These are phyloP conservation scores for Solea senegalensis DNA, from an alignment of 2,113 vertebrate species.

Conservation along the genomic window DNA sequence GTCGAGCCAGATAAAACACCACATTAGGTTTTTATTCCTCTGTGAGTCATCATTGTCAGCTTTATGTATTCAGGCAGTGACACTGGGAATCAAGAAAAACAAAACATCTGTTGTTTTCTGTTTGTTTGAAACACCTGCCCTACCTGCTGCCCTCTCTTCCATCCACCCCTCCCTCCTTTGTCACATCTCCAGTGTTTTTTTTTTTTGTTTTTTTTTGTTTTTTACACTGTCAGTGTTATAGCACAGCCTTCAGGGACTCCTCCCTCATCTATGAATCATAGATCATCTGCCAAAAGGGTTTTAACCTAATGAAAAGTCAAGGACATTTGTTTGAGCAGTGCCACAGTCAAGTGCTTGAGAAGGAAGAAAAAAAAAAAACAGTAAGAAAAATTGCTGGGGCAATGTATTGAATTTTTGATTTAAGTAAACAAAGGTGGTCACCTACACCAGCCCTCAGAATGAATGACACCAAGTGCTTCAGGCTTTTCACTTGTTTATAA, in stretches of 20 bases:
- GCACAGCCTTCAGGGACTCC: slow-evolving; percentile 37
- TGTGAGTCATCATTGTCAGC: slow-evolving; percentile 19
- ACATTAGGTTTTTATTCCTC: slow-evolving; percentile 29
- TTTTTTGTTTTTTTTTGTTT: no score
- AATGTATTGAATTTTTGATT: slow-evolving; percentile 77
- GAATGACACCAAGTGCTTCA: slow-evolving; percentile 18
- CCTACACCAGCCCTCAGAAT: slow-evolving; percentile 19
- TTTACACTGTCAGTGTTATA: slow-evolving; percentile 48
- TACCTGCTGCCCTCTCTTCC: slow-evolving; percentile 36
- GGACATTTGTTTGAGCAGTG: slow-evolving; percentile 67
- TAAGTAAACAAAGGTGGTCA: slow-evolving; percentile 70
- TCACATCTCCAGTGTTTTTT: slow-evolving; percentile 31
- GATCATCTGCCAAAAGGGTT: slow-evolving; percentile 76
- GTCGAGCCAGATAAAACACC: slow-evolving; percentile 26
- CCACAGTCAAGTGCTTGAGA: slow-evolving; percentile 61
- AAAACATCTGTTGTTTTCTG: slow-evolving; percentile 61
- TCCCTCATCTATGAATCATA: slow-evolving; percentile 61
- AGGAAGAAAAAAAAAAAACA: slow-evolving; percentile 19
- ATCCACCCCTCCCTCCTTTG: slow-evolving; percentile 10
- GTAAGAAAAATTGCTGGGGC: slow-evolving; percentile 44
- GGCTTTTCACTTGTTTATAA: slow-evolving; percentile 30
- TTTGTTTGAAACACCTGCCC: slow-evolving; percentile 57
- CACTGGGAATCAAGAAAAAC: slow-evolving; percentile 40
- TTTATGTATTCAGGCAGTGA: slow-evolving; percentile 51
- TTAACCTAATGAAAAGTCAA: slow-evolving; percentile 80